phyloP scores from a whole-genome alignment of 1,140 invertebrate genomes.

The Coenobita brevimanus region DNA sequence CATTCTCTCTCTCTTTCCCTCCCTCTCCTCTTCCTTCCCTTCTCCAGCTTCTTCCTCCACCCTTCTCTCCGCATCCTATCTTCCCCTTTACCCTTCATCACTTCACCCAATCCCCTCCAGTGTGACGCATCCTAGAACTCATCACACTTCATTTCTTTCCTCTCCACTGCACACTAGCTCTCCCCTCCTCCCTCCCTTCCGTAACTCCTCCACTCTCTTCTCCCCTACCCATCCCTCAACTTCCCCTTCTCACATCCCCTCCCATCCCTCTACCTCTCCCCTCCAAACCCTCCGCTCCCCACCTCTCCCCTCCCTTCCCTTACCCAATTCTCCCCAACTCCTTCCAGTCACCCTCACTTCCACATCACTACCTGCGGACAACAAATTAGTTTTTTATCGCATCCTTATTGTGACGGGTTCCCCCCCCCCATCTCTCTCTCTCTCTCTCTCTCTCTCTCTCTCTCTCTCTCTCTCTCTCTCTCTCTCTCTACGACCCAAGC shows the following conservation, averaged over 20 bases:
- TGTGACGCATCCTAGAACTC: neutral
- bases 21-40: no score
- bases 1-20: neutral
- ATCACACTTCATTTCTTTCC: neutral
- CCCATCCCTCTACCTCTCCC: neutral
- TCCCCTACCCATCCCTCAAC: neutral
- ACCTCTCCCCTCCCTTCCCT: neutral
- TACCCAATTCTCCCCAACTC: neutral
- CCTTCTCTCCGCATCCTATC: no score
- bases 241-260: neutral
- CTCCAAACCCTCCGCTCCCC: neutral
- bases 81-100: no score
- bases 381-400: conserved; percentile 24
- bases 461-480: neutral
- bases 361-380: neutral
- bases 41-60: no score
- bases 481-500: no score
- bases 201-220: neutral
- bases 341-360: neutral
- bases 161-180: neutral
- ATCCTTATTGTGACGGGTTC: neutral
- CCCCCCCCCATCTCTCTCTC: neutral
- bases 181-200: neutral
- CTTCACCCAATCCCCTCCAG: neutral
- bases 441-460: neutral